A percentile compares a stretch with the other conserved stretches of the same genome.
phyloP scores from a whole-genome alignment of 2,888 invertebrate genomes.

The Hylaea fasciaria region DNA sequence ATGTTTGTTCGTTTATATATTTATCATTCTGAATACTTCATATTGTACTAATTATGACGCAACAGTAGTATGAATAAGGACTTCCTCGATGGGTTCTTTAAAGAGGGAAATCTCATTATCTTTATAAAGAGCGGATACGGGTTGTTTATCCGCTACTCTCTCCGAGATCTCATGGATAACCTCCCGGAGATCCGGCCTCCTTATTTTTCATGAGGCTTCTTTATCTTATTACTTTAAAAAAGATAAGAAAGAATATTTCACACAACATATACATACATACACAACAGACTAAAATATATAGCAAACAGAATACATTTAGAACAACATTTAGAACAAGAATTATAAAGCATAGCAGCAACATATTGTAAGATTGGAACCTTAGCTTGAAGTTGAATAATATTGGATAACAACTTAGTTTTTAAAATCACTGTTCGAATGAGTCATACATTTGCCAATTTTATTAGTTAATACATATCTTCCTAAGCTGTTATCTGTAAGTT shows the following conservation, averaged over 20 bases:
- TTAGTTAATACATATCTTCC: background rate
- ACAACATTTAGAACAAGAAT: no score
- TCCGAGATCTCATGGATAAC: constrained; percentile 2
- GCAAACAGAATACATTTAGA: no score
- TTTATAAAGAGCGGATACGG: constrained; percentile 25
- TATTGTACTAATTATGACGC: constrained; percentile 9
- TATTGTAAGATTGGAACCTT: no score
- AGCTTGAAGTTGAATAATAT: no score
- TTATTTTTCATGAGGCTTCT: background rate
- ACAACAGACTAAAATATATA: no score
- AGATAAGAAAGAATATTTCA: background rate
- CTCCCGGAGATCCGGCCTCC: background rate
- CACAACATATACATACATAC: no score
- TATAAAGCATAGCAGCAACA: no score
- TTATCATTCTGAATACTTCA: background rate
- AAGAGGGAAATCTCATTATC: constrained; percentile 26
- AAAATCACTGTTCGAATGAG: no score
- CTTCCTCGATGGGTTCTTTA: constrained; percentile 24
- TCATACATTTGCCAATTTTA: no score
- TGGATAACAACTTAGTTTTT: no score
- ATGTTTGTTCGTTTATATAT: no score
- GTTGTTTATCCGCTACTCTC: constrained; percentile 12
- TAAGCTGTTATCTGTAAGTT: background rate
- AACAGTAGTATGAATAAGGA: constrained; percentile 23
- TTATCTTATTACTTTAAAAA: background rate